Conservation (phyloP, 2,113 vertebrate genomes). For the Protomyctophum bolini region DNA sequence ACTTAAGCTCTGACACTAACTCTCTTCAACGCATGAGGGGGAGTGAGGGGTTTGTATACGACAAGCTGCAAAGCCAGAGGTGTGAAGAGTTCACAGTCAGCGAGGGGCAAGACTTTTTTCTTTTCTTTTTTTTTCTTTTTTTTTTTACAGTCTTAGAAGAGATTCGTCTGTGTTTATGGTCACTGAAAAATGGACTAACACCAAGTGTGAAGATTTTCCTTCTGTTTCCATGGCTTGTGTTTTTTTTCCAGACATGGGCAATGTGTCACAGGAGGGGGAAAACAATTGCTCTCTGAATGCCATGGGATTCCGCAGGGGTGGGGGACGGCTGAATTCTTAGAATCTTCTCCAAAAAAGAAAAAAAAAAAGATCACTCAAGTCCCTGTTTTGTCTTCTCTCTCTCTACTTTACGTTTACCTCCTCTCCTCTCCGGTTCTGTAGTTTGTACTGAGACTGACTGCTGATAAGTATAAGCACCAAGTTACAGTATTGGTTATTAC, state of each 20-base stretch:
- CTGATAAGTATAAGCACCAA: slow-evolving; percentile 32
- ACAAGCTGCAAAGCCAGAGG: slow-evolving; percentile 14
- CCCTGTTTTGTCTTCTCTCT: background rate
- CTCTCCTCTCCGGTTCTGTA: slow-evolving; percentile 27
- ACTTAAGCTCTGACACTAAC: slow-evolving; percentile 27
- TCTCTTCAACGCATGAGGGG: slow-evolving; percentile 48
- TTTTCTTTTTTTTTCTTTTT: background rate
- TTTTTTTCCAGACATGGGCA: slow-evolving; percentile 14
- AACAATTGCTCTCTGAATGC: background rate
- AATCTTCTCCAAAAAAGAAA: slow-evolving; percentile 39
- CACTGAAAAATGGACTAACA: too few relatives aligned
- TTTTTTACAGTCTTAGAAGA: background rate
- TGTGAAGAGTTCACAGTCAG: slow-evolving; percentile 34
- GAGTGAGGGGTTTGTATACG: background rate
- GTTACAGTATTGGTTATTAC: slow-evolving; percentile 47
- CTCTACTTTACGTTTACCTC: background rate
- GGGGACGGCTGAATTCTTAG: slow-evolving; percentile 29
- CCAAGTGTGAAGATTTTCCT: background rate
- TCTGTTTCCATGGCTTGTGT: background rate
- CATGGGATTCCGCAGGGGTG: background rate
- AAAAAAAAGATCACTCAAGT: slow-evolving; percentile 4
- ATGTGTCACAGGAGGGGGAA: slow-evolving; percentile 7
- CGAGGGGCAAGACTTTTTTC: slow-evolving; percentile 3
- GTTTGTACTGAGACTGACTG: slow-evolving; percentile 22
- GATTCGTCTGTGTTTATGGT: too few relatives aligned